phyloP scores from a whole-genome alignment of 2,113 vertebrate species.

The Struthidea cinerea region DNA sequence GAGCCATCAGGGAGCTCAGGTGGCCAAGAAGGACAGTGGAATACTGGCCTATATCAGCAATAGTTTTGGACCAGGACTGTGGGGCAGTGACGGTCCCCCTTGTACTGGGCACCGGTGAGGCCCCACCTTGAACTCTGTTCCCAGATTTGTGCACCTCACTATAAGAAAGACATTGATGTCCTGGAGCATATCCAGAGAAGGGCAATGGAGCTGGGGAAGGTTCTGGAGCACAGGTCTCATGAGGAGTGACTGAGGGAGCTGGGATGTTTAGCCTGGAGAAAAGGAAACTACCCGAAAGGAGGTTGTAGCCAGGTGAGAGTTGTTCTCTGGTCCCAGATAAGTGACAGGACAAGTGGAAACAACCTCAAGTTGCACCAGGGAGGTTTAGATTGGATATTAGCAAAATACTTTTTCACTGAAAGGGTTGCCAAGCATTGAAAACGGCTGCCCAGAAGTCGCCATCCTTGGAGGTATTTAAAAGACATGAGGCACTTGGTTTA shows the following conservation, averaged over 20 bases:
- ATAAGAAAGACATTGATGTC: neutral
- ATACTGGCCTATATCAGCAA: neutral
- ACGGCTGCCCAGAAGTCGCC: neutral
- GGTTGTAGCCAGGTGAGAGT: neutral
- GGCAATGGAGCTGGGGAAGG: neutral
- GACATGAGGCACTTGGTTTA: neutral
- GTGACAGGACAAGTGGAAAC: neutral
- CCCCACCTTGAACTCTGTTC: neutral
- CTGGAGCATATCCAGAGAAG: neutral
- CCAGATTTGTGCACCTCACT: neutral
- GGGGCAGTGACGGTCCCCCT: rapidly evolving
- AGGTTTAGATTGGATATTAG: neutral
- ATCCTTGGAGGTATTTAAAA: neutral
- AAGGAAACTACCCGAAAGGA: neutral
- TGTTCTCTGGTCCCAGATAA: rapidly evolving
- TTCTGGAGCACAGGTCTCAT: neutral
- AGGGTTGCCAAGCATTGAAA: neutral
- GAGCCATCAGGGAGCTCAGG: neutral
- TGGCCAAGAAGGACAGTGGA: neutral
- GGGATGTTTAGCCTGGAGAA: neutral
- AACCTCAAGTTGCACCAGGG: neutral
- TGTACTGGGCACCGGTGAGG: neutral
- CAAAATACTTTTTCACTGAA: neutral
- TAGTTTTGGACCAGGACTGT: neutral
- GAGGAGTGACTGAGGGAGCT: rapidly evolving